These are phyloP conservation scores for Ageneiosus marmoratus DNA, from an alignment of 2,113 vertebrate genomes.

Conservation along the genomic window DNA sequence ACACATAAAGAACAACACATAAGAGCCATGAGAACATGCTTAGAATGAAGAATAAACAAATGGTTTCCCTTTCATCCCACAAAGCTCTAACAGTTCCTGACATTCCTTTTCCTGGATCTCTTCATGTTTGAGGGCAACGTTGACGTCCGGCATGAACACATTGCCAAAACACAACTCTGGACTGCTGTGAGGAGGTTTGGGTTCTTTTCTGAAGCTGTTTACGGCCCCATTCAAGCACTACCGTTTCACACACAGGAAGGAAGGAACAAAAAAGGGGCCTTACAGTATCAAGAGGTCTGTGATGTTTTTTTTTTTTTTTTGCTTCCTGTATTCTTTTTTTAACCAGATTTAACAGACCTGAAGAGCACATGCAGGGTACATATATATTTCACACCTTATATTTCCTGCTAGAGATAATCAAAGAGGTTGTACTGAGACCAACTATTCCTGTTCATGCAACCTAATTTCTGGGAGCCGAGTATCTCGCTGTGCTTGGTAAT, in stretches of 20 bases:
- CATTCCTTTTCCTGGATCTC: slow-evolving; percentile 43
- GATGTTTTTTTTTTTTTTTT: slow-evolving; percentile 25
- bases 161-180: slow-evolving; percentile 66
- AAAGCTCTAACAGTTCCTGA: slow-evolving; percentile 29
- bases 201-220: slow-evolving; percentile 69
- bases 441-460: background rate
- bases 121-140: slow-evolving; percentile 49
- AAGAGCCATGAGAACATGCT: slow-evolving; percentile 20
- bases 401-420: slow-evolving; percentile 18
- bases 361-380: background rate
- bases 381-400: slow-evolving; percentile 7
- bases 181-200: slow-evolving; percentile 75
- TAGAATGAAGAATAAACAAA: slow-evolving; percentile 22
- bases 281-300: slow-evolving; percentile 66
- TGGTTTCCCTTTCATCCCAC: slow-evolving; percentile 13
- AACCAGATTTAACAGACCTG: slow-evolving; percentile 11
- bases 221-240: slow-evolving; percentile 75
- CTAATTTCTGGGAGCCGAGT: background rate
- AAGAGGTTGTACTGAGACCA: background rate
- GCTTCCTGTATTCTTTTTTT: slow-evolving; percentile 45
- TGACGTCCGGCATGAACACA: slow-evolving; percentile 54
- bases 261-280: slow-evolving; percentile 72
- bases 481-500: slow-evolving; percentile 11
- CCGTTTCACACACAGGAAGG: slow-evolving; percentile 79
- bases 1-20: slow-evolving; percentile 44